These are phyloP conservation scores for Hippoglossus hippoglossus DNA, from an alignment of 2,797 vertebrate genomes.

Conservation along the genomic window DNA sequence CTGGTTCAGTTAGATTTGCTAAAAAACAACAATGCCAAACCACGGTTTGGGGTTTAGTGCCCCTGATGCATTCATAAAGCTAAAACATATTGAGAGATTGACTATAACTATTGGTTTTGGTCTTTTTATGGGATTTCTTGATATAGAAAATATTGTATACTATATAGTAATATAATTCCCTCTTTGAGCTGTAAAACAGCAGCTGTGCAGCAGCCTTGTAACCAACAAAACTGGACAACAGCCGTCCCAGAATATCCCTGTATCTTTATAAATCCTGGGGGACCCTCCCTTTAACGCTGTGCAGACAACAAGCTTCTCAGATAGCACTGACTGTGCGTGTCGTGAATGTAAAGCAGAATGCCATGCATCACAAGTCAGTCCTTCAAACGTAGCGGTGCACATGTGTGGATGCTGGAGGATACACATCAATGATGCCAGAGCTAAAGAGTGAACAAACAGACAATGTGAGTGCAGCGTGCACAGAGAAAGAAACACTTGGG, in stretches of 20 bases:
- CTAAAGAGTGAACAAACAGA: conserved; percentile 53
- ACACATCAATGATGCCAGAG: conserved; percentile 51
- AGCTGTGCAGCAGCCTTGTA: background rate
- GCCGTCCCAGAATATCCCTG: background rate
- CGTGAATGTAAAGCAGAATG: conserved; percentile 70
- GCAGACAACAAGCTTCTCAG: conserved; percentile 32
- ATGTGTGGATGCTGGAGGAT: conserved; percentile 56
- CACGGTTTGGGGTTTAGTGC: background rate
- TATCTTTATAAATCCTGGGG: background rate
- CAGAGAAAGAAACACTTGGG: conserved; percentile 62
- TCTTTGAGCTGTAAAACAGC: too few species aligned
- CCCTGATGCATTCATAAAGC: background rate
- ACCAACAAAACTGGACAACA: background rate
- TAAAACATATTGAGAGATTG: background rate
- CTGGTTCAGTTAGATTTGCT: too few species aligned
- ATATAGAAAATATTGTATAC: conserved; percentile 2
- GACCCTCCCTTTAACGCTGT: conserved; percentile 74
- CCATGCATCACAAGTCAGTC: conserved; percentile 76
- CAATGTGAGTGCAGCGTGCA: conserved; percentile 61
- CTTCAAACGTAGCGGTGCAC: conserved; percentile 50
- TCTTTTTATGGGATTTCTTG: conserved; percentile 15
- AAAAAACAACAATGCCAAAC: too few species aligned
- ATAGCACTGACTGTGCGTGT: conserved; percentile 54
- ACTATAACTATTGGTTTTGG: conserved; percentile 13
- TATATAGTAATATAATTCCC: background rate